Percentiles rank a stretch among this genome's conserved stretches.
These are phyloP conservation scores for Diuraphis noxia DNA, from an alignment of 1,140 invertebrate species.

Conservation along the genomic window DNA sequence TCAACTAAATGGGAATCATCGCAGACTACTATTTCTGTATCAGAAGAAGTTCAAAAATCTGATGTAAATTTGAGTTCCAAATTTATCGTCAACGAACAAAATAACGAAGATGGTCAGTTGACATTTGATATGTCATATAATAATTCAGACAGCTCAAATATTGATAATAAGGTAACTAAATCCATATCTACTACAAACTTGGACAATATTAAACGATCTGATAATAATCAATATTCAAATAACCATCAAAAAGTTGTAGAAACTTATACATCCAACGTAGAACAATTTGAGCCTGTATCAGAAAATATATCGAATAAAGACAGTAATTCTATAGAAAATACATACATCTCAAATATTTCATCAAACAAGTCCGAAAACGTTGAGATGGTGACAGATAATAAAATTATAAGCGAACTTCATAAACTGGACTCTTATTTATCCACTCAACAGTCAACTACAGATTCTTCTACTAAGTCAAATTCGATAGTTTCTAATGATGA, in stretches of 20 bases:
- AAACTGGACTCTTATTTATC: constrained; percentile 58
- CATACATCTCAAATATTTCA: background rate
- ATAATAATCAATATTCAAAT: background rate
- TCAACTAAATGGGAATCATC: constrained; percentile 34
- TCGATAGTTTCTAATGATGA: background rate
- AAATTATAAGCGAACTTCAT: constrained; percentile 58
- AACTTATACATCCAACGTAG: background rate
- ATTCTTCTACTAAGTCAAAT: background rate
- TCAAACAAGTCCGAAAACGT: constrained; percentile 17
- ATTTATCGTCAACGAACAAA: constrained; percentile 22
- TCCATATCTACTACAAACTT: background rate
- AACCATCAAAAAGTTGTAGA: background rate
- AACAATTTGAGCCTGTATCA: background rate
- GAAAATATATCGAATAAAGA: background rate
- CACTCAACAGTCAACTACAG: constrained; percentile 54
- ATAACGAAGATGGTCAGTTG: background rate
- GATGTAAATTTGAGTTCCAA: constrained; percentile 7
- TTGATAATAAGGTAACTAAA: background rate
- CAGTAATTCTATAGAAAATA: background rate
- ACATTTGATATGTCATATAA: background rate
- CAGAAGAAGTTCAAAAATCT: constrained; percentile 30
- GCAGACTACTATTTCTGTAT: constrained; percentile 19
- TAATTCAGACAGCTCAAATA: background rate
- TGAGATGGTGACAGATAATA: constrained; percentile 55
- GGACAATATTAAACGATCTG: background rate